phyloP scores from a whole-genome alignment of 2,113 vertebrate species.

The Machaerirhynchus nigripectus region DNA sequence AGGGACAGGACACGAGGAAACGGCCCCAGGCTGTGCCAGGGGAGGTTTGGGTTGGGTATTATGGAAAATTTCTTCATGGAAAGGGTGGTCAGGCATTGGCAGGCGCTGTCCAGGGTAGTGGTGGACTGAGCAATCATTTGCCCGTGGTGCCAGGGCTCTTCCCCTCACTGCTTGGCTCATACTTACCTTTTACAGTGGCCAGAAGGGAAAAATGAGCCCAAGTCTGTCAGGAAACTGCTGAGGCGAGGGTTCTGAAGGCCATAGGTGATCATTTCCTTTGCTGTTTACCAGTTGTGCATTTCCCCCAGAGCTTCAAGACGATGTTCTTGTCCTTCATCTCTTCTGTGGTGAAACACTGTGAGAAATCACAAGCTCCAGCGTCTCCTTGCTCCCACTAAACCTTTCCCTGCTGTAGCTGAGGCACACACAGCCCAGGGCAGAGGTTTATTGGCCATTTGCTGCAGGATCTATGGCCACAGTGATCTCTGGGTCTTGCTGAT shows the following conservation, averaged over 20 bases:
- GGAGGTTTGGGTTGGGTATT: background rate
- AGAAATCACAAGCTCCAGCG: background rate
- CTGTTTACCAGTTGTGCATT: background rate
- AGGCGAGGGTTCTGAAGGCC: background rate
- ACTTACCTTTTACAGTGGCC: background rate
- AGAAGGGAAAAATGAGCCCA: background rate
- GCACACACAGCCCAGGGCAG: background rate
- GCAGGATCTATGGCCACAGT: background rate
- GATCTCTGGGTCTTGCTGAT: background rate
- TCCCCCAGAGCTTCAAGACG: background rate
- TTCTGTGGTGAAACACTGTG: background rate
- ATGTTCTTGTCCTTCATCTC: background rate
- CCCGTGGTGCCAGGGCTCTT: background rate
- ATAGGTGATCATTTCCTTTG: background rate
- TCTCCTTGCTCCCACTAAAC: background rate
- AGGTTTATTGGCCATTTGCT: background rate
- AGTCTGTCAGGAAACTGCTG: background rate
- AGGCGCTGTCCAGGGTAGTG: background rate
- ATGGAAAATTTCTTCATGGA: background rate
- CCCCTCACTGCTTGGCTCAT: background rate
- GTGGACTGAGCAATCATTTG: background rate
- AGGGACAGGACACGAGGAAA: background rate
- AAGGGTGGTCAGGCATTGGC: background rate
- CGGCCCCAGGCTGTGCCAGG: rapidly evolving
- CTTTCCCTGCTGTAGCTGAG: background rate